Conservation (phyloP, 2,797 vertebrate genomes). For the Myotis myotis region DNA sequence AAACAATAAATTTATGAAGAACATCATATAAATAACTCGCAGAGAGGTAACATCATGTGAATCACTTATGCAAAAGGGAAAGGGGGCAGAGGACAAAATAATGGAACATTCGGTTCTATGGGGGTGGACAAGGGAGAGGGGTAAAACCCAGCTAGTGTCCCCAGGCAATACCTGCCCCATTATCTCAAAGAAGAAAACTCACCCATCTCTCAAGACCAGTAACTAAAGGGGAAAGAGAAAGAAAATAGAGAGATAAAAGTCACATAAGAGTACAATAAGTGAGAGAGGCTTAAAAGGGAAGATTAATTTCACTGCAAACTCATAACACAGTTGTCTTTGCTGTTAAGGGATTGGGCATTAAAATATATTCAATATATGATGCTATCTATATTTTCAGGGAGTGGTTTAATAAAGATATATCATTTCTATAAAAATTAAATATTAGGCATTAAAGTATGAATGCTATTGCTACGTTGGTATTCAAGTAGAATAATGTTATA, state of each 20-base stretch:
- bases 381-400: background rate
- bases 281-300: slow-evolving; percentile 19
- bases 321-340: background rate
- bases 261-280: background rate
- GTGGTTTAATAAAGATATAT: slow-evolving; percentile 28
- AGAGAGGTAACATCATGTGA: background rate
- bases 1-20: background rate
- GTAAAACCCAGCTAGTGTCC: background rate
- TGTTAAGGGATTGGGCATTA: background rate
- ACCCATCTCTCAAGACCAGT: slow-evolving; percentile 56
- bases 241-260: slow-evolving; percentile 52
- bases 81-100: background rate
- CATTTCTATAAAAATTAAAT: slow-evolving; percentile 39
- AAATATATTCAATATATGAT: slow-evolving; percentile 17
- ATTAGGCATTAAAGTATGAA: slow-evolving; percentile 3
- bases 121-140: background rate
- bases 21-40: slow-evolving; percentile 2
- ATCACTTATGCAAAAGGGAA: slow-evolving; percentile 6
- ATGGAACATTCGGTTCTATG: background rate
- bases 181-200: slow-evolving; percentile 52
- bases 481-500: background rate
- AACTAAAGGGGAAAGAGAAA: slow-evolving; percentile 46
- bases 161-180: background rate
- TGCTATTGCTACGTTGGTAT: background rate
- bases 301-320: slow-evolving; percentile 19